Conservation (phyloP, 37 sponge, comb jelly and placozoan genomes). For the Petrosia ficiformis region DNA sequence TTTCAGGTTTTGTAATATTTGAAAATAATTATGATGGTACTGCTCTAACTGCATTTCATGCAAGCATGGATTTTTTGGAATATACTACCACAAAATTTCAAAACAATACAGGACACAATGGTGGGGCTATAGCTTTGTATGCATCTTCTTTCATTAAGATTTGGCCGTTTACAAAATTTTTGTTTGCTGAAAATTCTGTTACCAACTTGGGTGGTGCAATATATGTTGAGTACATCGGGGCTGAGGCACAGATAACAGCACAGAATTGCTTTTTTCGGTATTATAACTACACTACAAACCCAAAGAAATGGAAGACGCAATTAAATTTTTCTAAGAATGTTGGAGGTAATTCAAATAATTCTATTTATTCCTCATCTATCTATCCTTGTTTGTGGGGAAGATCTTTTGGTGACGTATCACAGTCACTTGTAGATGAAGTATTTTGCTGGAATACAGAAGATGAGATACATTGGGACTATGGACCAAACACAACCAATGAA, state of each 20-base stretch:
- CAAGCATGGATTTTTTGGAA: no score
- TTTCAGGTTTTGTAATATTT: no score
- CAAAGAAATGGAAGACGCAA: neutral
- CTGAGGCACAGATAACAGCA: neutral
- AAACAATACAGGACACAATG: neutral
- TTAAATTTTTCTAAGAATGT: neutral
- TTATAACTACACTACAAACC: neutral
- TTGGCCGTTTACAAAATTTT: neutral
- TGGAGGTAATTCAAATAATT: neutral
- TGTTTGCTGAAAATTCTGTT: neutral
- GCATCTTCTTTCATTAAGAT: neutral
- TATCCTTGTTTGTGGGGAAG: neutral
- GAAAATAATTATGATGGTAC: no score
- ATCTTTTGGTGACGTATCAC: neutral
- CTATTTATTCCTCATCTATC: neutral
- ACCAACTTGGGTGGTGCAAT: neutral
- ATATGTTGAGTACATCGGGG: neutral
- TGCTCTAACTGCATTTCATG: no score
- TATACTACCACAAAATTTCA: neutral
- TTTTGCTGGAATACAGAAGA: conserved; percentile 1
- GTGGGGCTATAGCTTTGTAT: neutral
- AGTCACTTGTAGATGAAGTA: neutral
- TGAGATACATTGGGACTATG: neutral
- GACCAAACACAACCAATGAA: neutral
- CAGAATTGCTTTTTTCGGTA: neutral